Evolutionary conservation across 1,140 invertebrate genomes (phyloP).

Genomic region (Stegodyphus dumicola): DNA sequence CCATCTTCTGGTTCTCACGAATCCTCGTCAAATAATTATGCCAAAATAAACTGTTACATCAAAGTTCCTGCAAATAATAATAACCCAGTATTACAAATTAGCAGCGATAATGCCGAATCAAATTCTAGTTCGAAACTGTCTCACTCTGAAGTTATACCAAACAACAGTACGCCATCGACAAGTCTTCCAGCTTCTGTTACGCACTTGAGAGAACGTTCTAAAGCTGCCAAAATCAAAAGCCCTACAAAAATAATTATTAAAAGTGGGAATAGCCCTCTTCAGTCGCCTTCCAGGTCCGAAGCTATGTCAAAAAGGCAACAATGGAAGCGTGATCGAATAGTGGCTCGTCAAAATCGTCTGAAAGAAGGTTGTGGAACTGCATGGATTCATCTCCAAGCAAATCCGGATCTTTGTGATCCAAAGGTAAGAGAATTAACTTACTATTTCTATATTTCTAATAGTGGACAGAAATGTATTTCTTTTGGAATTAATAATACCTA

Average conservation of each 20-base stretch:
- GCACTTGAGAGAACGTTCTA: neutral
- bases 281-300: constrained; percentile 2
- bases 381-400: constrained; percentile 81
- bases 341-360: constrained; percentile 59
- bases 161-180: neutral
- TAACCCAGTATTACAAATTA: neutral
- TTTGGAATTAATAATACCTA: no score
- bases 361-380: constrained; percentile 79
- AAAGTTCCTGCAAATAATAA: neutral
- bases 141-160: no score
- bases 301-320: constrained; percentile 7
- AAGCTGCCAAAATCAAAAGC: constrained; percentile 14
- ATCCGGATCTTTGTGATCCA: constrained; percentile 82
- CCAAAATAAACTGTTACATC: neutral
- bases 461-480: no score
- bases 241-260: constrained; percentile 27
- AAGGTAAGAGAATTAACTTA: constrained; percentile 71
- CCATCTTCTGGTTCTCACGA: neutral
- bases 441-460: no score
- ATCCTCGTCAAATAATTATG: no score
- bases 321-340: constrained; percentile 8
- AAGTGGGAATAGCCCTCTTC: neutral
- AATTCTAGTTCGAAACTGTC: no score
- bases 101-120: no score
- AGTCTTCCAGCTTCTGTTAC: constrained; percentile 25